Evolutionary conservation across 1,140 invertebrate species (phyloP), one percentile per base, ranked within the genome.

Genomic region (Bombus terrestris): DNA sequence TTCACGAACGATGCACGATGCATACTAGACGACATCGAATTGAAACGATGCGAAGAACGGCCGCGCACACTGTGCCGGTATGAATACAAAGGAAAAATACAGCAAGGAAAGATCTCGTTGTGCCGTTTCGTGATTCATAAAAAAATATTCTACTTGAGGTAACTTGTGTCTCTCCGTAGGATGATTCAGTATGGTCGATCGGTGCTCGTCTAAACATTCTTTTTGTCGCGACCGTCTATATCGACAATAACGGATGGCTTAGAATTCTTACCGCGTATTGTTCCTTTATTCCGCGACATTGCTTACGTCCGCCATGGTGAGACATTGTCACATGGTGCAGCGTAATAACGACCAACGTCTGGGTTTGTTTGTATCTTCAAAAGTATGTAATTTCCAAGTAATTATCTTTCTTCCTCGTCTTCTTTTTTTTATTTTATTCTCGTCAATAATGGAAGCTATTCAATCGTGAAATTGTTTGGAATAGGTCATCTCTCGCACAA

Each of bases 151-250:
- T 59, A 43, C 66, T n/a, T 1, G 66, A 84, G 32, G 39, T 66
- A n/a, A 57, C 57, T 47, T 22, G 68, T 64, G 66, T 53, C 28
- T 62, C 59, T n/a, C 28, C 68, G 75, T 35, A 32, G n/a, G 32
- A 77, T 69, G 83, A 85, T 85, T 85, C 77, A 85, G 53, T 81
- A 35, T 28, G 37, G 32, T 37, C 77, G 75, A 81, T 73, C 69
- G 32, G 15, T 37, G 5, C 41, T 81, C 83, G 69, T 85, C 66
- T 37, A 81, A 85, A 73, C 41, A 59, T 32, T 10, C 35, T 47
- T 57, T 80, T 73, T 81, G 77, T 85, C 57, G 43, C 68, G 0
- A 35, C 6, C n/a, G 39, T 37, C 3, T 74, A 53, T 39, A 47
- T 73, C 66, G 76, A 62, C 76, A 53, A 73, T 74, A 72, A 71